Base-by-base conservation (phyloP, 1,140 invertebrate species). In the Drosophila rhopaloa region DNA sequence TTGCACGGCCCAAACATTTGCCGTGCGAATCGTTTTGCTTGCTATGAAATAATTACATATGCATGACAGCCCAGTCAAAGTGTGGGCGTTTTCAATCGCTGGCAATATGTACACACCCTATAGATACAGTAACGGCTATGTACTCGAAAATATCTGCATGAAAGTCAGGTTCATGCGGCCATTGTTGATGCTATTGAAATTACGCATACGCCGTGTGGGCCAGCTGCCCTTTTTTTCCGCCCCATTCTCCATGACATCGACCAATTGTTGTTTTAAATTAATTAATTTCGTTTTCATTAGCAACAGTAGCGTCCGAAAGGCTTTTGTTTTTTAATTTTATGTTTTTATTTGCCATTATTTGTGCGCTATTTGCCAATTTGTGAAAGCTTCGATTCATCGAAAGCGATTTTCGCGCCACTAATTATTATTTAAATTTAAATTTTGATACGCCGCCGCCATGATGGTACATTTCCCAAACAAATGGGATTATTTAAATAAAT, bases 341-440 rank as follows among this genome's bases (percentile, higher is more conserved):
- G 74, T 46, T 79, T 75, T 76, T 73, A 85, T 86, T 84, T 76
- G 46, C 61, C 60, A 82, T 83, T 82, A 83, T 82, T 83, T 83
- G 74, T 82, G 65, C 68, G 58, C 61, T 81, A 78, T 85, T 89
- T 89, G 76, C 65, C 77, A 84, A 88, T 89, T 84, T 88, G 77
- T 47, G 55, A 48, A 43, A 19, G 51, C 68, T 70, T 85, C 77
- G 76, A 74, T 72, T 76, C 51, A 84, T 84, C 63, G 79, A 78
- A 88, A 78, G 84, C 77, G 62, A 88, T 86, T 86, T 85, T 81
- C 82, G 78, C 73, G 56, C 74, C 75, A 76, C 84, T 88, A 88
- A 88, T 88, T 88, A 88, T 88, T 88, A 88, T 88, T 88, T 89
- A 89, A 88, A 88, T 89, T 83, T 88, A 89, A 88, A 88, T 89